These are phyloP conservation scores for Genyomyrus donnyi DNA, from an alignment of 2,113 vertebrate genomes.

Conservation along the genomic window DNA sequence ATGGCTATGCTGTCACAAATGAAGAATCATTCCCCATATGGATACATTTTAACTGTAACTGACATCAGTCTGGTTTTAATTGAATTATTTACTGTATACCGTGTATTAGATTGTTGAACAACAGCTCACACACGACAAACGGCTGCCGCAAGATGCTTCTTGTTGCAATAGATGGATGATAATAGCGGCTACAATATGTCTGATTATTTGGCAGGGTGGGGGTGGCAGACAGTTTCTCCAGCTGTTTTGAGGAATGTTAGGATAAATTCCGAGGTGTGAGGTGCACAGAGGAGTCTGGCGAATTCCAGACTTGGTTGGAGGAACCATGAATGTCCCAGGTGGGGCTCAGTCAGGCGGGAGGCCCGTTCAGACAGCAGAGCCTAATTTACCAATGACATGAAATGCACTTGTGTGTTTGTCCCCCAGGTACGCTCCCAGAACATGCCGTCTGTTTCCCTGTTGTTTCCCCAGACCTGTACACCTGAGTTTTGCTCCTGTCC, in stretches of 20 bases:
- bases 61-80: not conserved
- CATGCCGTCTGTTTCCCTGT: not conserved
- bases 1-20: not conserved
- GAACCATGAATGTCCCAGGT: not conserved
- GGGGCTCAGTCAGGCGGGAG: not conserved
- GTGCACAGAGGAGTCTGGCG: not conserved
- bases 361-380: not conserved
- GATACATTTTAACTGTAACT: not conserved
- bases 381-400: not conserved
- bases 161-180: not conserved
- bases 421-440: not conserved
- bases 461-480: not conserved
- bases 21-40: not conserved
- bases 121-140: not conserved
- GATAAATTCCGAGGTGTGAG: not conserved
- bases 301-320: not conserved
- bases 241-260: not conserved
- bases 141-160: not conserved
- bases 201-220: not conserved
- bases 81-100: not conserved
- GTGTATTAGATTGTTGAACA: not conserved
- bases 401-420: not conserved
- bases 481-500: not conserved
- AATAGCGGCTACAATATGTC: not conserved
- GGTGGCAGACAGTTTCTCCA: not conserved